phyloP scores from a whole-genome alignment of 2,113 vertebrate genomes.

The Boulengerochromis microlepis region DNA sequence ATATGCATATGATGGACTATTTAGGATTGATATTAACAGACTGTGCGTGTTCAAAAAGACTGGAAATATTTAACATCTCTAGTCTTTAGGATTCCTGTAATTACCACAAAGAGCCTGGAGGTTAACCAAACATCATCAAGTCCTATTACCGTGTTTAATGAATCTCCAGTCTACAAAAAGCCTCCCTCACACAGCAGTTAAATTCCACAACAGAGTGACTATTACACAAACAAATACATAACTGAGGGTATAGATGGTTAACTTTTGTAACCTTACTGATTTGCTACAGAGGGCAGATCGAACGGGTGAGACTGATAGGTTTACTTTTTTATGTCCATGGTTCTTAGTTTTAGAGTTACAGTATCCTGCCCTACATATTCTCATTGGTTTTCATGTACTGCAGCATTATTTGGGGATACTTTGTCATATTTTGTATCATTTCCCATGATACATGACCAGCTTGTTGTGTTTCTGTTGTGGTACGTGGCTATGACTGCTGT shows the following conservation, averaged over 20 bases:
- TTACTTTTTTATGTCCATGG: background rate
- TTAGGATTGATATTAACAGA: background rate
- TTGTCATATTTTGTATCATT: background rate
- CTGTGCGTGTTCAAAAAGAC: background rate
- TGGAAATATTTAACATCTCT: background rate
- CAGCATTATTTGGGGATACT: background rate
- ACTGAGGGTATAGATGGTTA: background rate
- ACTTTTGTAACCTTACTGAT: background rate
- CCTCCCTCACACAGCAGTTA: background rate
- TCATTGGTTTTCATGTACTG: background rate
- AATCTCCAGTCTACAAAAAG: background rate
- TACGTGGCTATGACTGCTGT: background rate
- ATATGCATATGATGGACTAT: background rate
- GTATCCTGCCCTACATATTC: background rate
- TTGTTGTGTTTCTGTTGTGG: background rate
- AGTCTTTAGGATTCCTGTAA: background rate
- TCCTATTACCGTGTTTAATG: background rate
- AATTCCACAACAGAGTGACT: conserved; percentile 5
- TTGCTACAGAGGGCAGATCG: background rate
- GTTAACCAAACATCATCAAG: conserved; percentile 8
- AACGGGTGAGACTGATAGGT: background rate
- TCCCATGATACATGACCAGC: background rate
- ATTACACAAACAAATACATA: background rate
- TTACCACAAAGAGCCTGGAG: background rate
- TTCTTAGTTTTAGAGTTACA: background rate